Conservation (phyloP, 2,888 invertebrate genomes). For the Dione juno region DNA sequence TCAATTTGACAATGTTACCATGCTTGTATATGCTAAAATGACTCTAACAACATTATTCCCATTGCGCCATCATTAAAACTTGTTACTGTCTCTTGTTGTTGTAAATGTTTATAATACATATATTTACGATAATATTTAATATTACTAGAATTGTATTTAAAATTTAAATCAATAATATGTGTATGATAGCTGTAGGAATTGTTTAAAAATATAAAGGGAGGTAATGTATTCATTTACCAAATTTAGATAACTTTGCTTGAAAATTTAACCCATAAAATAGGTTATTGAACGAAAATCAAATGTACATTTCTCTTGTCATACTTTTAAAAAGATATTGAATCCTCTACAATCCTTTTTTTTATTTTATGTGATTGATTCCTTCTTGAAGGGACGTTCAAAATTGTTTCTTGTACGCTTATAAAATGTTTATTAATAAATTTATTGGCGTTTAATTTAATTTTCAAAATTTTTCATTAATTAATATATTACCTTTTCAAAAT, state of each 20-base stretch:
- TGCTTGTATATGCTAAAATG: constrained; percentile 18
- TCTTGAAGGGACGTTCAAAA: neutral
- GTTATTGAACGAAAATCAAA: neutral
- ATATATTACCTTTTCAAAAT: constrained; percentile 3
- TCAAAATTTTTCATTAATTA: neutral
- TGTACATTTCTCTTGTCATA: neutral
- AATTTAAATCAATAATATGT: constrained; percentile 57
- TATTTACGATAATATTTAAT: constrained; percentile 68
- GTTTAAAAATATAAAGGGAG: constrained; percentile 64
- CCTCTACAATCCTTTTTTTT: constrained; percentile 9
- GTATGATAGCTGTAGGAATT: constrained; percentile 59
- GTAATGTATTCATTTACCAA: constrained; percentile 57
- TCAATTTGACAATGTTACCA: neutral
- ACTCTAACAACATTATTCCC: constrained; percentile 15
- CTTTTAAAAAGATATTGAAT: constrained; percentile 10
- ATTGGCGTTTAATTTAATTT: constrained; percentile 8
- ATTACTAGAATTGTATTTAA: constrained; percentile 65
- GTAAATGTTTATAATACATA: constrained; percentile 71
- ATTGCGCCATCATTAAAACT: constrained; percentile 42
- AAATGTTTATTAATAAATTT: neutral
- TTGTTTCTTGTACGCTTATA: neutral
- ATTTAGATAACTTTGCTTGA: neutral
- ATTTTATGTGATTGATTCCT: neutral
- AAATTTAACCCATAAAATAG: neutral
- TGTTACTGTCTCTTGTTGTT: constrained; percentile 74